Evolutionary conservation across 2,113 vertebrate genomes (phyloP).

Genomic region (Pholis gunnellus): DNA sequence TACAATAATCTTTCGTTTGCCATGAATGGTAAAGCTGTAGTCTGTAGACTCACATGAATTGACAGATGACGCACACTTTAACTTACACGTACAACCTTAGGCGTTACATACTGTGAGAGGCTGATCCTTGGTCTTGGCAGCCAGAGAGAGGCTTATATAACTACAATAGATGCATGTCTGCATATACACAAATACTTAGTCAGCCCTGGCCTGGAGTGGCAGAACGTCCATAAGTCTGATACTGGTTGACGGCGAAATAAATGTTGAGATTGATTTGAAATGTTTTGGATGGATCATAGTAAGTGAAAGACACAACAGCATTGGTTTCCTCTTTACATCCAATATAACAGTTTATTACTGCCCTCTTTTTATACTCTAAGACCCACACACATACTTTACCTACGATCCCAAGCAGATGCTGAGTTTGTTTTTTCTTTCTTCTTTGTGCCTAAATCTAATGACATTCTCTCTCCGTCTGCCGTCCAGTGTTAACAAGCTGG

Average conservation of each 20-base stretch:
- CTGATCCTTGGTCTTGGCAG: slow-evolving; percentile 24
- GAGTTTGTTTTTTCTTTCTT: not conserved
- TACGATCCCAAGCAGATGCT: not conserved
- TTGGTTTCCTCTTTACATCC: not conserved
- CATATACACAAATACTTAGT: not conserved
- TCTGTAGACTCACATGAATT: not conserved
- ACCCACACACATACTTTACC: not conserved
- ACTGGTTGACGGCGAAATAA: not conserved
- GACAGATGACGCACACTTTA: not conserved
- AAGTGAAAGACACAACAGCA: not conserved
- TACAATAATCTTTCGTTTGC: not conserved
- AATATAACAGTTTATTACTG: not conserved
- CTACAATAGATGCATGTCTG: slow-evolving; percentile 4
- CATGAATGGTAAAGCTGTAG: slow-evolving; percentile 2
- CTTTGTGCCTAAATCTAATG: not conserved
- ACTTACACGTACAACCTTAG: not conserved
- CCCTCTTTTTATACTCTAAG: not conserved
- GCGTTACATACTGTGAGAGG: slow-evolving; percentile 5
- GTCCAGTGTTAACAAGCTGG: slow-evolving; percentile 86
- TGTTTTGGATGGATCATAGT: not conserved
- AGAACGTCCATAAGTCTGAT: not conserved
- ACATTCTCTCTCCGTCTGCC: slow-evolving; percentile 1
- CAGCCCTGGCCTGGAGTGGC: not conserved
- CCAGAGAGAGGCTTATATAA: slow-evolving; percentile 33
- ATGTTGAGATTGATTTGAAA: not conserved